A percentile compares a stretch with the other conserved stretches of the same genome.
These are phyloP conservation scores for Saccostrea cuccullata DNA, from an alignment of 1,140 invertebrate species.

Conservation along the genomic window DNA sequence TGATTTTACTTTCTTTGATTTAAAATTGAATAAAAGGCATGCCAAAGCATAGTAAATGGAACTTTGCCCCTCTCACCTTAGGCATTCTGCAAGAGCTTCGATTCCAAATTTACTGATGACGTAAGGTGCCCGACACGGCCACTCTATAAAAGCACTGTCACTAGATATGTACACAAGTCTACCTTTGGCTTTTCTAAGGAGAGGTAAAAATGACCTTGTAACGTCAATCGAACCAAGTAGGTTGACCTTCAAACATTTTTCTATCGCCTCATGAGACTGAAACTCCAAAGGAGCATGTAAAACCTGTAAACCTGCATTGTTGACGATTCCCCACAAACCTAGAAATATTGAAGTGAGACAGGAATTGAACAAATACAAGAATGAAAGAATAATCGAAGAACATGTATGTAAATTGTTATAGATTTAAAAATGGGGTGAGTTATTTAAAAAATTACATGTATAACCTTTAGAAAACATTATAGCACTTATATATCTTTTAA, in stretches of 20 bases:
- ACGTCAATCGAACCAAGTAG: conserved; percentile 88
- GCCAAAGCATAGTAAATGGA: too few relatives aligned
- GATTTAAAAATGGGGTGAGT: too few relatives aligned
- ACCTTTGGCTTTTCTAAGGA: conserved; percentile 83
- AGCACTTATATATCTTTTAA: too few relatives aligned
- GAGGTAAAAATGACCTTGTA: conserved; percentile 85
- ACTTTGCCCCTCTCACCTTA: conserved; percentile 47
- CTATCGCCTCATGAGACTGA: conserved; percentile 85
- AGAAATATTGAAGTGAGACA: too few relatives aligned
- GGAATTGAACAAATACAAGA: too few relatives aligned
- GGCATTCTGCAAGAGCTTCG: conserved; percentile 54
- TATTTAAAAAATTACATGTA: too few relatives aligned
- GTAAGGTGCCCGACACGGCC: conserved; percentile 46
- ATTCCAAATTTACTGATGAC: conserved; percentile 55
- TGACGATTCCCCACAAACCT: conserved; percentile 63
- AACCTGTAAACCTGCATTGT: conserved; percentile 88
- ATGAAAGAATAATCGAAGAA: too few relatives aligned
- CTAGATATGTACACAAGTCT: conserved; percentile 61
- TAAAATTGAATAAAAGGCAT: too few relatives aligned
- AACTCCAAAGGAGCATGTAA: conserved; percentile 90
- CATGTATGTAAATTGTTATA: too few relatives aligned
- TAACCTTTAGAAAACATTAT: too few relatives aligned
- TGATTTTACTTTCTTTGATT: too few relatives aligned
- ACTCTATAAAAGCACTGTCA: conserved; percentile 48
- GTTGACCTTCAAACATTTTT: conserved; percentile 89